These are phyloP conservation scores for Heliconius ismenius DNA, from an alignment of 2,888 invertebrate genomes.

Conservation along the genomic window DNA sequence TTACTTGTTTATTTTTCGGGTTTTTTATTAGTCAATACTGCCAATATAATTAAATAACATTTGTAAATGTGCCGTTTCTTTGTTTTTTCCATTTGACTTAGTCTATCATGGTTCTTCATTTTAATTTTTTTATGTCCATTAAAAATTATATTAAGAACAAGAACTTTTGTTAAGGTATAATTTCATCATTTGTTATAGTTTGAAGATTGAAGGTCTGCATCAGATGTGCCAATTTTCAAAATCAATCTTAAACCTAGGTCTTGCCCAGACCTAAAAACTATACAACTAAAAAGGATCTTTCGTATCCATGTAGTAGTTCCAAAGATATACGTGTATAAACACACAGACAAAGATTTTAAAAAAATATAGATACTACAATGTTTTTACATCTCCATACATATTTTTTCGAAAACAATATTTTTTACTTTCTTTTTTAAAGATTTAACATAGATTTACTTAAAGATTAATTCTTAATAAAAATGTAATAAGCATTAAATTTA, in stretches of 20 bases:
- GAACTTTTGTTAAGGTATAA: background rate
- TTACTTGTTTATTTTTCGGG: too few relatives aligned
- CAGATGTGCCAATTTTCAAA: too few relatives aligned
- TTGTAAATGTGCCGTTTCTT: background rate
- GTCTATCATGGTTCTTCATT: background rate
- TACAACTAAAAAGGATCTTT: background rate
- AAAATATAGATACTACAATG: background rate
- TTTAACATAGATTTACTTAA: too few relatives aligned
- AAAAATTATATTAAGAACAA: background rate
- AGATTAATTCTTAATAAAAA: too few relatives aligned
- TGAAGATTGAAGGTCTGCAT: background rate
- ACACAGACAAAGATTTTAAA: background rate
- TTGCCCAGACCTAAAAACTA: too few relatives aligned
- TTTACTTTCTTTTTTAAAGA: too few relatives aligned
- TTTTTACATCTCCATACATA: background rate
- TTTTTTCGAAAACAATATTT: background rate
- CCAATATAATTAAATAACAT: background rate
- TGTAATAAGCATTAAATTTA: too few relatives aligned
- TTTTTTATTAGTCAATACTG: background rate
- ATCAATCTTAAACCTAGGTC: too few relatives aligned
- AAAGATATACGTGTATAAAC: background rate
- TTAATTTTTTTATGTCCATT: too few relatives aligned
- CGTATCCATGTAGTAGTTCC: background rate
- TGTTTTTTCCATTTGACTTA: background rate
- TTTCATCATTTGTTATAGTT: background rate